A percentile compares a stretch with the other conserved stretches of the same genome.
Conservation (phyloP, 2,113 vertebrate species). For the Sinocyclocheilus anshuiensis region DNA sequence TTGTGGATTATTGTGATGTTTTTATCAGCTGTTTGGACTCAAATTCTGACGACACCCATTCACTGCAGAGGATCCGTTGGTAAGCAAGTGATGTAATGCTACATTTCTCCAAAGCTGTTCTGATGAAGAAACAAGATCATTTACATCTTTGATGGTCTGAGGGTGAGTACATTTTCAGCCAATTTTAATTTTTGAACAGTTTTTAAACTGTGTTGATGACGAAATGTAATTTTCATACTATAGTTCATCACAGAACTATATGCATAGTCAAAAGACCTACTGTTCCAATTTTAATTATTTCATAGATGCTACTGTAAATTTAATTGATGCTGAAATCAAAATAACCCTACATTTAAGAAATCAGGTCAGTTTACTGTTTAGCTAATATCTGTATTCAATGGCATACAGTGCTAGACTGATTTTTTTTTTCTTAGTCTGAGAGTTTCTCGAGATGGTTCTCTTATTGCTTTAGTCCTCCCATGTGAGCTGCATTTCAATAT, state of each 20-base stretch:
- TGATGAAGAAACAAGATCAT: no score
- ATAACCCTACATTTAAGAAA: neutral
- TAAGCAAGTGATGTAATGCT: neutral
- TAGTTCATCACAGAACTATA: neutral
- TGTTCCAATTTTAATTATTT: neutral
- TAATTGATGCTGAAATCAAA: neutral
- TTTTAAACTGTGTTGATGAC: neutral
- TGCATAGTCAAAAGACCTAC: neutral
- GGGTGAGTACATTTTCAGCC: neutral
- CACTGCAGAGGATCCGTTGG: no score
- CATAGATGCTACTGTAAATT: neutral
- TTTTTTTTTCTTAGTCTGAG: neutral
- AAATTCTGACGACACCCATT: no score
- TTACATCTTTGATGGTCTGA: neutral
- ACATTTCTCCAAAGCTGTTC: neutral
- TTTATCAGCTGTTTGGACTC: no score
- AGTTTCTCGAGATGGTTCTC: neutral
- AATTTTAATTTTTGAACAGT: no score
- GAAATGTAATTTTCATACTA: neutral
- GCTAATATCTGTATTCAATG: neutral
- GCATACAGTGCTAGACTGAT: neutral
- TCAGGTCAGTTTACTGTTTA: neutral
- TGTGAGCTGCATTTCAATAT: constrained; percentile 10
- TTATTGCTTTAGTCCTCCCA: constrained; percentile 13
- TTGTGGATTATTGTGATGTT: no score